A percentile compares a stretch with the other conserved stretches of the same genome.
Conservation (phyloP, 2,797 vertebrate species). For the Micrastur ruficollis region DNA sequence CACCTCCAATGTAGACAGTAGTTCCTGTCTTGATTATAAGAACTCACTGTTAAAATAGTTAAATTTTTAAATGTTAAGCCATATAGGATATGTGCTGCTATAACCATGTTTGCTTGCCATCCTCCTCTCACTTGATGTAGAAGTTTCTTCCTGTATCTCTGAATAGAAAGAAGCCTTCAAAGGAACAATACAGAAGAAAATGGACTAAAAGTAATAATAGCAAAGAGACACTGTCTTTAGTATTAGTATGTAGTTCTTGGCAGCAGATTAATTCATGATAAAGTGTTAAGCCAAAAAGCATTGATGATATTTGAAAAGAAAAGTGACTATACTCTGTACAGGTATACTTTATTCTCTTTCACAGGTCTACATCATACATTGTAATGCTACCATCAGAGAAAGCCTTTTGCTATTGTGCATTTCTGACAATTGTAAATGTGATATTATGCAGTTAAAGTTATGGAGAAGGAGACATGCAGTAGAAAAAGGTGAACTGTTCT, state of each 20-base stretch:
- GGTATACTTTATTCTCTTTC: neutral
- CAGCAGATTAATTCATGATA: conserved; percentile 35
- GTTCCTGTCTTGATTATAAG: neutral
- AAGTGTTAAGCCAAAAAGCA: conserved; percentile 36
- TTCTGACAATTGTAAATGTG: conserved; percentile 42
- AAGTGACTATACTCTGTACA: neutral
- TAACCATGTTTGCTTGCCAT: neutral
- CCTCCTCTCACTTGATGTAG: neutral
- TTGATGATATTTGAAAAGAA: conserved; percentile 41
- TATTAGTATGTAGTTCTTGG: neutral
- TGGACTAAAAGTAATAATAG: conserved; percentile 9
- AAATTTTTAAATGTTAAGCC: neutral
- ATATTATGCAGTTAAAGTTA: neutral
- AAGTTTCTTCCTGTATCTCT: neutral
- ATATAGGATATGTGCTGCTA: neutral
- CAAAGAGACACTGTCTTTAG: neutral
- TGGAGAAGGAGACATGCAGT: neutral
- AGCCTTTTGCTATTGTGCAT: neutral
- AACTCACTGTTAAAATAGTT: neutral
- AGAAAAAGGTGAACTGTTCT: neutral
- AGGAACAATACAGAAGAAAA: conserved; percentile 12
- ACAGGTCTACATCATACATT: neutral
- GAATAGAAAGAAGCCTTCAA: neutral
- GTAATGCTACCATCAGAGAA: conserved; percentile 17
- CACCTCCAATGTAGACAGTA: neutral